These are phyloP conservation scores for Scolopax rusticola DNA, from an alignment of 2,797 vertebrate species.

Conservation along the genomic window DNA sequence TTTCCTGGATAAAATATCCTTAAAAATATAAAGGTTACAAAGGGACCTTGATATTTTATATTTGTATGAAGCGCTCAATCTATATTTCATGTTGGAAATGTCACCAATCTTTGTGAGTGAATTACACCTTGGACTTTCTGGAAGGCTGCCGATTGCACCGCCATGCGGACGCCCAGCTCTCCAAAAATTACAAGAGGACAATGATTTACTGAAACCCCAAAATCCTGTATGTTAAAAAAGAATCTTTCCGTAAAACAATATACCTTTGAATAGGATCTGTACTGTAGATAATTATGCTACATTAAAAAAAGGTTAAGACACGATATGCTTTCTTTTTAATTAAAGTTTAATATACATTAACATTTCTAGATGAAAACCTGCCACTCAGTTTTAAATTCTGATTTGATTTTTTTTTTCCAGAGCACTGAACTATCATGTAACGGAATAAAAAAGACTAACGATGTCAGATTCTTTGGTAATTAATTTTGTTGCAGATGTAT, in stretches of 20 bases:
- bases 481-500: slow-evolving; percentile 58
- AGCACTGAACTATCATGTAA: slow-evolving; percentile 63
- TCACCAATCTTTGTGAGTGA: slow-evolving; percentile 41
- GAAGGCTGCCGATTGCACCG: not conserved
- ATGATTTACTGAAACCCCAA: slow-evolving; percentile 38
- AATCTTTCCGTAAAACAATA: slow-evolving; percentile 56
- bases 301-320: slow-evolving; percentile 74
- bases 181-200: not conserved
- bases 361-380: slow-evolving; percentile 80
- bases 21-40: slow-evolving; percentile 33
- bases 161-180: not conserved
- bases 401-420: slow-evolving; percentile 77
- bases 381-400: slow-evolving; percentile 77
- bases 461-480: slow-evolving; percentile 57
- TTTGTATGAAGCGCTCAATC: slow-evolving; percentile 28
- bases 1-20: not conserved
- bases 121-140: not conserved
- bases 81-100: slow-evolving; percentile 30
- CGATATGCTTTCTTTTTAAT: slow-evolving; percentile 77
- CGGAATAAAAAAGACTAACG: slow-evolving; percentile 66
- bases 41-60: slow-evolving; percentile 24
- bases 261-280: slow-evolving; percentile 51
- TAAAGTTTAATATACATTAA: slow-evolving; percentile 79
- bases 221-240: slow-evolving; percentile 52
- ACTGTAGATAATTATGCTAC: slow-evolving; percentile 51